Evolutionary conservation across 2,888 invertebrate species (phyloP).

Genomic region (Oxyscelio sp.): DNA sequence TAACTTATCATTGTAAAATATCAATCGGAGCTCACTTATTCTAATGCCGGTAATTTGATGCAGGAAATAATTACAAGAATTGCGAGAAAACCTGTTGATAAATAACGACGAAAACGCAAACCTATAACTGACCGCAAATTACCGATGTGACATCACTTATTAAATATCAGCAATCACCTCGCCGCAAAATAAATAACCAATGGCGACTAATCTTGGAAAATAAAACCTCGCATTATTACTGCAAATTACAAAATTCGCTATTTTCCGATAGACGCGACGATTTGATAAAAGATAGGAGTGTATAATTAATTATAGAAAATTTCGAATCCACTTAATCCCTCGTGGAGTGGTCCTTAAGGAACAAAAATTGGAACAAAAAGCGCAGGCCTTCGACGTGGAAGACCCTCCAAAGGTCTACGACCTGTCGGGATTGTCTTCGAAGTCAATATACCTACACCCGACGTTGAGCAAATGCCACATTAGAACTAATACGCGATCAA

Average conservation of each 20-base stretch:
- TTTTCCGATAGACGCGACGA: too few species aligned
- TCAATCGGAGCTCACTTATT: conserved; percentile 33
- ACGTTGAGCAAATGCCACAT: conserved; percentile 11
- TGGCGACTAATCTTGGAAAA: too few species aligned
- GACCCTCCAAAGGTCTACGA: conserved; percentile 54
- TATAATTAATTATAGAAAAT: too few species aligned
- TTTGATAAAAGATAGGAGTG: too few species aligned
- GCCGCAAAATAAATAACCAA: too few species aligned
- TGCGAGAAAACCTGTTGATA: not conserved
- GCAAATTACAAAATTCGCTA: too few species aligned
- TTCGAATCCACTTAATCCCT: not conserved
- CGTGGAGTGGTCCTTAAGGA: conserved; percentile 2
- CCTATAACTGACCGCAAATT: conserved; percentile 4
- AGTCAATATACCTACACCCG: not conserved
- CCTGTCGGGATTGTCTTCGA: conserved; percentile 34
- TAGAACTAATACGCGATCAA: conserved; percentile 6
- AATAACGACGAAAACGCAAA: not conserved
- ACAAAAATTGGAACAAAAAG: conserved; percentile 45
- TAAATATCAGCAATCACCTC: too few species aligned
- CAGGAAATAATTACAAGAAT: not conserved
- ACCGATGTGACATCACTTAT: not conserved
- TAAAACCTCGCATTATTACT: too few species aligned
- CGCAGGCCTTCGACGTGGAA: not conserved
- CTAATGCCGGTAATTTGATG: conserved; percentile 25
- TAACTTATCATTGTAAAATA: conserved; percentile 38